Conservation (phyloP, 2,113 vertebrate species). For the Ondatra zibethicus region DNA sequence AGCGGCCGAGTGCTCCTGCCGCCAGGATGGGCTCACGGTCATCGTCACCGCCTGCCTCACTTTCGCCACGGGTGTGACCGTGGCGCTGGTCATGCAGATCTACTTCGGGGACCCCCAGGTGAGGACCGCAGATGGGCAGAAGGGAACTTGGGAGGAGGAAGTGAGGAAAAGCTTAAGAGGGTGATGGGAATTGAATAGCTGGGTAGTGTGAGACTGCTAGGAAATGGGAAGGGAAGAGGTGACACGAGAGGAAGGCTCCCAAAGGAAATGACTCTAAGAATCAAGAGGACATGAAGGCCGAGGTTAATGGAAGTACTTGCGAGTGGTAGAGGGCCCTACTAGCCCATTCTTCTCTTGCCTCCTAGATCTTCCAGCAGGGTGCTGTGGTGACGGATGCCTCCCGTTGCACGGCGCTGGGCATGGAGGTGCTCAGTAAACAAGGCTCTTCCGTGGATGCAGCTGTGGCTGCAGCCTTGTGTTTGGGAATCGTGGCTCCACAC, state of each 20-base stretch:
- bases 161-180: not conserved
- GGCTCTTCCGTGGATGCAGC: slow-evolving; percentile 98
- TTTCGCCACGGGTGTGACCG: slow-evolving; percentile 95
- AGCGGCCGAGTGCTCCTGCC: slow-evolving; percentile 93
- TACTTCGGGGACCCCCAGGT: slow-evolving; percentile 99
- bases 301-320: not conserved
- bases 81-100: slow-evolving; percentile 98
- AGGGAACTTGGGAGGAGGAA: slow-evolving; percentile 79
- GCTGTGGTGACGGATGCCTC: slow-evolving; percentile 95
- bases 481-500: slow-evolving; percentile 95
- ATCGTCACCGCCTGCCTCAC: slow-evolving; percentile 98
- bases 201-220: not conserved
- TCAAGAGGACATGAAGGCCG: not conserved
- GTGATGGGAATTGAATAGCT: not conserved
- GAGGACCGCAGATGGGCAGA: not conserved
- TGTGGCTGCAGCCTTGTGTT: slow-evolving; percentile 93
- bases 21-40: slow-evolving; percentile 95
- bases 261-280: not conserved
- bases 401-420: slow-evolving; percentile 94
- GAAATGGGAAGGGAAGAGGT: not conserved
- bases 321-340: not conserved
- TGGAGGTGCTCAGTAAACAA: slow-evolving; percentile 90
- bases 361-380: slow-evolving; percentile 93
- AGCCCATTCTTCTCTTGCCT: not conserved
- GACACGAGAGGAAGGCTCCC: not conserved